These are phyloP conservation scores for Saimiri boliviensis DNA, from an alignment of 2,113 vertebrate genomes.

Conservation along the genomic window DNA sequence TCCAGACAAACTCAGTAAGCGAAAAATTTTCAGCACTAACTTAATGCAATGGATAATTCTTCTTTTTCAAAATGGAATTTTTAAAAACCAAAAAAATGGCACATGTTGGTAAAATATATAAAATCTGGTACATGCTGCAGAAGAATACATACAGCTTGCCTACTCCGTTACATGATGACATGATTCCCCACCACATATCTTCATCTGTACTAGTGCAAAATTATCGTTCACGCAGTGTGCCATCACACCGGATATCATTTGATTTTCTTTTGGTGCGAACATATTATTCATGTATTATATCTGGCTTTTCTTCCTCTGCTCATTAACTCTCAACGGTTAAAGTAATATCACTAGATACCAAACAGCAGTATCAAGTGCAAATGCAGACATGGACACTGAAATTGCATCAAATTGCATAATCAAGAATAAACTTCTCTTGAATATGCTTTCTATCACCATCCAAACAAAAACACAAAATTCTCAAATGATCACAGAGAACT, in stretches of 20 bases:
- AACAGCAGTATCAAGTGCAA: neutral
- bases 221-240: neutral
- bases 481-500: neutral
- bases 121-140: rapidly evolving
- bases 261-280: neutral
- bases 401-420: neutral
- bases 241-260: neutral
- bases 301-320: neutral
- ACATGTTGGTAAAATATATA: neutral
- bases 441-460: neutral
- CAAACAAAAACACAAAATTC: neutral
- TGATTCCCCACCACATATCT: neutral
- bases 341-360: neutral
- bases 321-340: neutral
- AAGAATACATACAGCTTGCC: neutral
- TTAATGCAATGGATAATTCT: neutral
- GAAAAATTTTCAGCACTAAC: neutral
- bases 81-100: neutral
- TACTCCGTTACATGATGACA: rapidly evolving
- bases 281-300: neutral
- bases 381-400: neutral
- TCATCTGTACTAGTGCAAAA: no score
- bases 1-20: neutral
- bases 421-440: neutral
- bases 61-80: neutral